Base-by-base conservation (phyloP, 2,888 invertebrate species). In the Acanthopleura granulata region DNA sequence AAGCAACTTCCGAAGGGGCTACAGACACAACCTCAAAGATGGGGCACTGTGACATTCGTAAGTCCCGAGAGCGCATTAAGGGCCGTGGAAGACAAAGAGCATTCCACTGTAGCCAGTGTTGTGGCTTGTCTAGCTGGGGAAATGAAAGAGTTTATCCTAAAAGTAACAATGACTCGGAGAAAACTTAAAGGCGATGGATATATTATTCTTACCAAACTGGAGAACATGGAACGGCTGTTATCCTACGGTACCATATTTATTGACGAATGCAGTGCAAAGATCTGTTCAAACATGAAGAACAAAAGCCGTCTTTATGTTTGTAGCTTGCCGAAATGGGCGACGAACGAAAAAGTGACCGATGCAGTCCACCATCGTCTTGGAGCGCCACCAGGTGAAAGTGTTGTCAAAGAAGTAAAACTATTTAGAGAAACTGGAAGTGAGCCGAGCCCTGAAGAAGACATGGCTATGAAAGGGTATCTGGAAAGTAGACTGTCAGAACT, bases 31-130 rank as follows among this genome's bases (percentile, higher is more conserved):
- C 61, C 16, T 27, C 14, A 18, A 4, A 16, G 72, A 15, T 86
- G 86, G 86, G 86, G 86, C 0, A 82, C 79, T 71, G 76, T 85
- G 12, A 82, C 82, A 9, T 86, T 83, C 73, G 27, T 29, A 22
- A 72, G 74, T 6, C 14, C 61, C 0, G 51, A 27, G 4, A 74
- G 76, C 22, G 83, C 83, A 40, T 25, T 40, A 0, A 25, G 22
- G 25, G 81, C 81, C 25, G 80, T 49, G 15, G 25, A 14, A 27
- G 27, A 49, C 3, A 66, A 6, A 6, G 25, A 3, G 16, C 12
- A 73, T 4, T 18, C 22, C 18, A 9, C 1, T 14, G 15, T 18
- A 6, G 49, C 71, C 6, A 40, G 14, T 4, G 9, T 49, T 9
- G 18, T 22, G 4, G 29, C 72, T 3, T n/a, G 40, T 49, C 15